These are phyloP conservation scores for Notocelia uddmanniana DNA, from an alignment of 2,888 invertebrate genomes.

Conservation along the genomic window DNA sequence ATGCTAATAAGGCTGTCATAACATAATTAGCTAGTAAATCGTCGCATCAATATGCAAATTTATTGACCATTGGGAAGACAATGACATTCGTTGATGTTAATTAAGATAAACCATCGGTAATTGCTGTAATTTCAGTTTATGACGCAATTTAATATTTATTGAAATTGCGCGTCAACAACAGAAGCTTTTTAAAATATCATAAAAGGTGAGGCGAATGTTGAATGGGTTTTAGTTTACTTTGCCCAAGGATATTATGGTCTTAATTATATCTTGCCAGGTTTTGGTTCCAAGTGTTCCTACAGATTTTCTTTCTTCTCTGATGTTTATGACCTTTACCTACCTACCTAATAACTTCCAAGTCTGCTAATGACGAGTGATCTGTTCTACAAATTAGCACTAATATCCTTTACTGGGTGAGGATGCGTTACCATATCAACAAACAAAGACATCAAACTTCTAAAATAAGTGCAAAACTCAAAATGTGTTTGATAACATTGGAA, in stretches of 20 bases:
- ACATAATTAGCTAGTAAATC: slow-evolving; percentile 37
- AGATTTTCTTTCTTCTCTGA: too few species aligned
- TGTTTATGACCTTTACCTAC: too few species aligned
- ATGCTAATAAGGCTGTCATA: slow-evolving; percentile 33
- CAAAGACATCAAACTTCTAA: slow-evolving; percentile 8
- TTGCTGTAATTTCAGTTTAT: slow-evolving; percentile 35
- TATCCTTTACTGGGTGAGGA: too few species aligned
- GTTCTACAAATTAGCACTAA: too few species aligned
- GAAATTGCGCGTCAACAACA: slow-evolving; percentile 22
- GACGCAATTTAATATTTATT: slow-evolving; percentile 43
- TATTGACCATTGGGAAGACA: slow-evolving; percentile 43
- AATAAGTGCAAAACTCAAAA: background rate
- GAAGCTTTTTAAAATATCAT: slow-evolving; percentile 3
- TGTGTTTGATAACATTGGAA: slow-evolving; percentile 17
- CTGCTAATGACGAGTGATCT: too few species aligned
- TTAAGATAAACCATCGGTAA: slow-evolving; percentile 43
- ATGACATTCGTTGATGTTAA: slow-evolving; percentile 45
- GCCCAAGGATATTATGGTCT: background rate
- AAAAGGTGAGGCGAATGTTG: background rate
- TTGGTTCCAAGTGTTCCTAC: too few species aligned
- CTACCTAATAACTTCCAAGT: too few species aligned
- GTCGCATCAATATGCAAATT: slow-evolving; percentile 44
- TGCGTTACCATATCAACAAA: background rate
- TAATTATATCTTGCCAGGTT: too few species aligned
- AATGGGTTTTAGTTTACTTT: background rate